Conservation (phyloP, 2,113 vertebrate species). For the Chrysochloris asiatica region DNA sequence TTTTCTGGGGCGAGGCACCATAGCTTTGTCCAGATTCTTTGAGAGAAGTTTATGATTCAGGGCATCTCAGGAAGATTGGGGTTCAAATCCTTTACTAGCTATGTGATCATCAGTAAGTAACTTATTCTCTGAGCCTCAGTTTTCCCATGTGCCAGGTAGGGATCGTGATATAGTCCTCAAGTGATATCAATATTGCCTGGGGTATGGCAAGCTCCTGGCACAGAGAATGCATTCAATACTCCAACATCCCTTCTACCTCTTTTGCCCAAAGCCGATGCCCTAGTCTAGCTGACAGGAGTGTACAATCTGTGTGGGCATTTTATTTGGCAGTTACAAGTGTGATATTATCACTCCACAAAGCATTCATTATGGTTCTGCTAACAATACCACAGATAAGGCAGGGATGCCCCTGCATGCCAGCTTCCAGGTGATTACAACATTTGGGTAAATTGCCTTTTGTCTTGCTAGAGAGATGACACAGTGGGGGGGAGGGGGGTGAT, state of each 20-base stretch:
- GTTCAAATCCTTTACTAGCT: neutral
- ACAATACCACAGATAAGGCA: conserved; percentile 73
- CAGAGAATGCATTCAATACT: neutral
- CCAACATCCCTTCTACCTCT: neutral
- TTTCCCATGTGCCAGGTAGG: neutral
- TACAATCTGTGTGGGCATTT: conserved; percentile 41
- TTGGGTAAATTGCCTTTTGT: conserved; percentile 81
- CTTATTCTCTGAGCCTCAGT: neutral
- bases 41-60: neutral
- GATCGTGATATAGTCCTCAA: neutral
- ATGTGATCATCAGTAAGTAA: neutral
- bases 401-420: conserved; percentile 60
- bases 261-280: neutral
- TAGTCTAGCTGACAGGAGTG: neutral
- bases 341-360: conserved; percentile 74
- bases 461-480: conserved; percentile 46
- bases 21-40: neutral
- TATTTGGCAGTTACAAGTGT: conserved; percentile 67
- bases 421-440: conserved; percentile 79
- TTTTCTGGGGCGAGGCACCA: neutral
- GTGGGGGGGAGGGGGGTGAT: conserved; percentile 3
- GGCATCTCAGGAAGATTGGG: neutral
- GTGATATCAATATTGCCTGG: too few relatives aligned
- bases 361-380: conserved; percentile 64
- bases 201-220: neutral